phyloP scores from a whole-genome alignment of 1,140 invertebrate species.

The Brachystomella parvula region DNA sequence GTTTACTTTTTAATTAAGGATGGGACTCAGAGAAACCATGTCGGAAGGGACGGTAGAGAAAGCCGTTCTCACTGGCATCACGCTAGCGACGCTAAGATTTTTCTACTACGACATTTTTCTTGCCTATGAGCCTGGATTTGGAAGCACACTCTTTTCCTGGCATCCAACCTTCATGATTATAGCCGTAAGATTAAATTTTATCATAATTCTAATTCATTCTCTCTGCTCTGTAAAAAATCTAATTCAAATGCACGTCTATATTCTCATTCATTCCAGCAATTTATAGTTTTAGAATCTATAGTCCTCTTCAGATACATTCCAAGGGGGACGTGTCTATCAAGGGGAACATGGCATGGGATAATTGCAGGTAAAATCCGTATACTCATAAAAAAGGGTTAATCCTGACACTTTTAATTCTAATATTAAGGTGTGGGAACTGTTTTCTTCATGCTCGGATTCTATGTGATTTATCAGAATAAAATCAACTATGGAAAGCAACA shows the following conservation, averaged over 20 bases:
- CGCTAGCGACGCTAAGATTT: too few relatives aligned
- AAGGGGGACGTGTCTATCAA: background rate
- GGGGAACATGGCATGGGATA: background rate
- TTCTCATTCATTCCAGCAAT: background rate
- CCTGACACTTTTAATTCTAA: background rate
- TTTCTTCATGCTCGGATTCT: background rate
- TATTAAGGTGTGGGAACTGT: background rate
- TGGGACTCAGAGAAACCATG: too few relatives aligned
- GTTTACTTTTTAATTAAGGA: too few relatives aligned
- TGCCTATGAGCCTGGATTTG: conserved; percentile 4
- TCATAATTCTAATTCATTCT: background rate
- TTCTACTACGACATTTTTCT: background rate
- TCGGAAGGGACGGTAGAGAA: too few relatives aligned
- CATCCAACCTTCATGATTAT: conserved; percentile 7
- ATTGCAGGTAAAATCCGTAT: background rate
- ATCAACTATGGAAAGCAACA: conserved; percentile 3
- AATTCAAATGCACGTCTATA: background rate
- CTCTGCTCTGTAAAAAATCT: background rate
- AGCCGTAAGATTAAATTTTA: background rate
- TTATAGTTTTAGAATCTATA: background rate
- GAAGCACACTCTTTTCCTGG: conserved; percentile 5
- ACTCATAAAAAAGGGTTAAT: background rate
- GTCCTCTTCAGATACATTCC: conserved; percentile 2
- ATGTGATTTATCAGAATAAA: conserved; percentile 10
- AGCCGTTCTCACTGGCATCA: too few relatives aligned